Conservation (phyloP, 2,797 vertebrate genomes). For the Anniella stebbinsi region DNA sequence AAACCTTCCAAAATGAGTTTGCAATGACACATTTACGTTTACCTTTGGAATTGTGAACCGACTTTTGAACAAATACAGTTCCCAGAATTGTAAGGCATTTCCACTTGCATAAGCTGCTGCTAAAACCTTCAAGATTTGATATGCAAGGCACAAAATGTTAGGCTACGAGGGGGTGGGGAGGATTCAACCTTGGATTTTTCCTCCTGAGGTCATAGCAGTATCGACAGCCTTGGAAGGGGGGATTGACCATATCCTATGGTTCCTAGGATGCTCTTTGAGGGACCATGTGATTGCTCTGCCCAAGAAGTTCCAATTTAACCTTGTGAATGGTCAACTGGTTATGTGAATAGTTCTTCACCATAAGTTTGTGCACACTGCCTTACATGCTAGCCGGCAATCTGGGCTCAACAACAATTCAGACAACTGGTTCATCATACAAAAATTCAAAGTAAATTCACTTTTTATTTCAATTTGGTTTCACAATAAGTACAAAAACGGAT, state of each 20-base stretch:
- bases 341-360: not conserved
- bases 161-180: not conserved
- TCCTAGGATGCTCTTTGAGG: no score
- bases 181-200: not conserved
- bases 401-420: not conserved
- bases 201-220: not conserved
- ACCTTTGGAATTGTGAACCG: not conserved
- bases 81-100: not conserved
- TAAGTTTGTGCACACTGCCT: not conserved
- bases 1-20: not conserved
- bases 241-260: no score
- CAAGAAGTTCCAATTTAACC: not conserved
- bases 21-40: not conserved
- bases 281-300: no score
- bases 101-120: not conserved
- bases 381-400: not conserved
- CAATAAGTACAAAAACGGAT: not conserved
- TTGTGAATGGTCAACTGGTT: not conserved
- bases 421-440: not conserved
- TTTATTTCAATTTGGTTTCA: not conserved
- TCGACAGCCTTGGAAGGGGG: no score
- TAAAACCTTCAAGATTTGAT: not conserved
- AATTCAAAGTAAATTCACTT: not conserved
- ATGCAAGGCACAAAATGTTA: not conserved
- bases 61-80: not conserved